These are phyloP conservation scores for Euura lappo DNA, from an alignment of 1,140 invertebrate genomes.

Conservation along the genomic window DNA sequence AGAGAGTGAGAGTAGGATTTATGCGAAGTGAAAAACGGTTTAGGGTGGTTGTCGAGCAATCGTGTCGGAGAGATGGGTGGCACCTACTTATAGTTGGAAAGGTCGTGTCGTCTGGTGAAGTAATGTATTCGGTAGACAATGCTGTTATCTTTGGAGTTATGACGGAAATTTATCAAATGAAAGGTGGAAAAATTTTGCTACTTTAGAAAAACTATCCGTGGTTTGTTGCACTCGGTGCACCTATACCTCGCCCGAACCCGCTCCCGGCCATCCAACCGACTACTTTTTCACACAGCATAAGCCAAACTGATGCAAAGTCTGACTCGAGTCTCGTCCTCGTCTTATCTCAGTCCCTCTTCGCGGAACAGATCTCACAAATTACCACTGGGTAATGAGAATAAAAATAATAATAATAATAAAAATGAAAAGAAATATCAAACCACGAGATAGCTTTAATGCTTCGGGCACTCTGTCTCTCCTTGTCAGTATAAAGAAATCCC, in stretches of 20 bases:
- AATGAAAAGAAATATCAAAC: no score
- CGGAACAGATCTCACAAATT: no score
- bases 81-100: neutral
- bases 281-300: slow-evolving; percentile 33
- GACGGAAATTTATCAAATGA: slow-evolving; percentile 27
- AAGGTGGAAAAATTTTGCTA: slow-evolving; percentile 12
- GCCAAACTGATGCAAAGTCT: neutral
- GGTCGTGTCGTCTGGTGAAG: slow-evolving; percentile 19
- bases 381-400: no score
- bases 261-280: slow-evolving; percentile 30
- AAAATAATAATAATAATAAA: no score
- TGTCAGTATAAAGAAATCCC: no score
- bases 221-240: neutral
- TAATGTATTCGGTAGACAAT: slow-evolving; percentile 31
- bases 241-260: slow-evolving; percentile 4
- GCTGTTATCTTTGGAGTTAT: slow-evolving; percentile 35
- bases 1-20: neutral
- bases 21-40: no score
- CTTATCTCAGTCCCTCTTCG: no score
- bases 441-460: no score
- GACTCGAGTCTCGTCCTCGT: no score
- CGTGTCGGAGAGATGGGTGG: no score
- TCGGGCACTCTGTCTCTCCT: no score
- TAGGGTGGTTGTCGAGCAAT: no score
- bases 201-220: slow-evolving; percentile 17